A percentile compares a stretch with the other conserved stretches of the same genome.
phyloP scores from a whole-genome alignment of 2,797 vertebrate species.

The Telmatherina bonti region DNA sequence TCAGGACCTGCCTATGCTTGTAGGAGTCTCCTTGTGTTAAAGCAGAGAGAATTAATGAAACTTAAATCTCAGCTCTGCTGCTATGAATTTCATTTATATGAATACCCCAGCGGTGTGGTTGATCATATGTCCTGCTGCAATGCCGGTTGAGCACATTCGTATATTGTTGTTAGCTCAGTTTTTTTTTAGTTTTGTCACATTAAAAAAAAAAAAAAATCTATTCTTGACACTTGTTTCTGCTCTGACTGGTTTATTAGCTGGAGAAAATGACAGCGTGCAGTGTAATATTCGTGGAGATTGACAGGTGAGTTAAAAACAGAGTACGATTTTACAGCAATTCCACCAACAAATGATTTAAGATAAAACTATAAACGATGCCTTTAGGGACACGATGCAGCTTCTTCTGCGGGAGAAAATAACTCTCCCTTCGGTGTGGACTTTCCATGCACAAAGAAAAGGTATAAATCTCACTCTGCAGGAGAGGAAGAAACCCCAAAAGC shows the following conservation, averaged over 20 bases:
- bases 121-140: background rate
- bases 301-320: background rate
- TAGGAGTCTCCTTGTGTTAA: conserved; percentile 5
- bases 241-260: background rate
- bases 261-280: background rate
- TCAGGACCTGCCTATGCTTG: background rate
- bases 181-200: too few relatives aligned
- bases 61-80: background rate
- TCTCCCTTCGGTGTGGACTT: background rate
- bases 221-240: background rate
- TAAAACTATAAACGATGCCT: background rate
- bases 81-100: background rate
- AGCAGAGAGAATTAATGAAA: conserved; percentile 12
- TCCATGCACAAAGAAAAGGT: conserved; percentile 2
- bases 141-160: background rate
- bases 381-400: background rate
- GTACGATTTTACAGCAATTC: background rate
- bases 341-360: background rate
- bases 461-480: background rate
- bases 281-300: too few relatives aligned
- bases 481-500: background rate
- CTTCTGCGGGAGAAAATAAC: background rate
- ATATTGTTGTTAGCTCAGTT: background rate
- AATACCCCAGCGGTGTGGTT: background rate
- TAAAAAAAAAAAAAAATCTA: too few relatives aligned